Base-by-base conservation (phyloP, 2,888 invertebrate species). In the Dasypolia templi region DNA sequence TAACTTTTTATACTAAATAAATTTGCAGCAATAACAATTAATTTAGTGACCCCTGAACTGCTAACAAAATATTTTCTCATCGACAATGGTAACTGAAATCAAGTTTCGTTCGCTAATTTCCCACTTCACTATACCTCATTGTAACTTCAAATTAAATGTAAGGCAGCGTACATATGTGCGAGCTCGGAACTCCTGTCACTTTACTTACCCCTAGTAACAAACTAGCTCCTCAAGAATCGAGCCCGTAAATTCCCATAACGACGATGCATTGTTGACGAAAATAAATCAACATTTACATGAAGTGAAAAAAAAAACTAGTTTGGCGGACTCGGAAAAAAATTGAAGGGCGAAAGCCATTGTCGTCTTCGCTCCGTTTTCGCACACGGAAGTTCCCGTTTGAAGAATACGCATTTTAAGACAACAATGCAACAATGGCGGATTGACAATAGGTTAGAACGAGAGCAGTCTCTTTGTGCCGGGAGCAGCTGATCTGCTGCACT, bases 271-370 rank as follows among this genome's bases (percentile, higher is more conserved):
- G 95, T 95, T 95, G 95, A 94, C 94, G 91, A 92, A 94, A 95
- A 95, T 95, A 95, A 95, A 95, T 95, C 95, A 95, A 93, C 92
- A 95, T 94, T 94, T 94, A 95, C 94, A 94, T 94, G 93, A 87
- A 91, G 75, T 73, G 62, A 93, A 93, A 93, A 87, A 93, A 93
- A 93, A 91, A 94, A 95, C 95, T 90, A 93, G 95, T 95, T 94
- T 91, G 86, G 90, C 88, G 90, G 91, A 91, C 91, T 86, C 71
- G 81, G 79, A 70, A 88, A 79, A 92, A 92, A 90, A 91, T 88
- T 85, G 91, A 92, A 93, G 93, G 94, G 94, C 91, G 91, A 88
- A 78, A 49, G 32, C 89, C 83, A 91, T 94, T 94, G 93, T 90
- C 78, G 89, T 89, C 89, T 88, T 90, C 88, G 86, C 86, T 83